Conservation (phyloP, 1,140 invertebrate species). For the Drosophila auraria region DNA sequence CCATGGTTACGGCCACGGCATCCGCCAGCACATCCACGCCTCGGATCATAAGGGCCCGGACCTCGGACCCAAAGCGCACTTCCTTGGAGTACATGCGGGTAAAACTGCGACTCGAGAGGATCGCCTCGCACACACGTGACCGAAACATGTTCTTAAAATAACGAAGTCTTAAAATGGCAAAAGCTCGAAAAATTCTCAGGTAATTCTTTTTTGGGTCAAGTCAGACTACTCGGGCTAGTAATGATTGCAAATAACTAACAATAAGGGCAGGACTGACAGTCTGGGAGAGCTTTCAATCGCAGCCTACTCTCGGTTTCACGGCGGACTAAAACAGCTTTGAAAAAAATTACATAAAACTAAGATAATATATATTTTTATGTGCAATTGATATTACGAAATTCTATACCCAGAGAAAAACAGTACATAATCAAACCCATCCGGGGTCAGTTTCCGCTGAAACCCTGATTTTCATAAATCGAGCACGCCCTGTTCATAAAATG, state of each 20-base stretch:
- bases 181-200: too few species aligned
- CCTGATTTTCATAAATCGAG: too few species aligned
- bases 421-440: too few species aligned
- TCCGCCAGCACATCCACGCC: slow-evolving; percentile 99
- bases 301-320: background rate
- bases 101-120: slow-evolving; percentile 25
- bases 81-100: slow-evolving; percentile 86
- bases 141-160: slow-evolving; percentile 51
- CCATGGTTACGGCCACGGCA: slow-evolving; percentile 99
- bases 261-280: background rate
- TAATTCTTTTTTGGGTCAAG: background rate
- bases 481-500: too few species aligned
- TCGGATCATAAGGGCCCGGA: slow-evolving; percentile 97
- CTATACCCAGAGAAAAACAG: too few species aligned
- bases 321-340: too few species aligned
- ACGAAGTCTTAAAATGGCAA: slow-evolving; percentile 1
- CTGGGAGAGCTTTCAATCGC: background rate
- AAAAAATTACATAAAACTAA: too few species aligned
- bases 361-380: too few species aligned
- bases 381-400: too few species aligned
- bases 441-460: too few species aligned
- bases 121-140: slow-evolving; percentile 38
- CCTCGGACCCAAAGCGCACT: slow-evolving; percentile 98
- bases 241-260: background rate
- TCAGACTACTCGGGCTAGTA: background rate